Base-by-base conservation (phyloP, 2,888 invertebrate genomes). In the Xanthia togata region DNA sequence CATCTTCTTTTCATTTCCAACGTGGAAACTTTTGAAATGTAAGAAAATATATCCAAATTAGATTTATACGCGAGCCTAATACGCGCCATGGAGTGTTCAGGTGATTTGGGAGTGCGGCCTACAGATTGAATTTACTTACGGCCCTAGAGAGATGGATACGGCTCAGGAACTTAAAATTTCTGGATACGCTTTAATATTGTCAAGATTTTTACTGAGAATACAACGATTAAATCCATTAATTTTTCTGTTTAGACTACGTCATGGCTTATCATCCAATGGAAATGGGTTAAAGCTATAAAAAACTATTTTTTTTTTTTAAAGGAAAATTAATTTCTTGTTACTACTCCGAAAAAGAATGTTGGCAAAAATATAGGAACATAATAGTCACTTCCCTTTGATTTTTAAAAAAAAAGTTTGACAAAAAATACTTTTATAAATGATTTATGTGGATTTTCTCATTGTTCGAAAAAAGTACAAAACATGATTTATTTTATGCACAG, bases 91-190 rank as follows among this genome's bases (percentile, higher is more conserved):
- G 92, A 95, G 95, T 94, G 94, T 95, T 94, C 95, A 92, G 94
- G 94, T 94, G 95, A 94, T 95, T 95, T 94, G 95, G 95, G 95
- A 95, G 91, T 95, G 95, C 93, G 93, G 93, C 92, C 93, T 92
- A 92, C 93, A 93, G 95, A 96, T 96, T 96, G 94, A 96, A 96
- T 96, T 95, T 95, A 92, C 94, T 90, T 91, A 90, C 91, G 90
- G 91, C 93, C 93, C 93, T 86, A 79, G 93, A 93, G 94, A 94
- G 91, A 93, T 90, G 89, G 92, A 92, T 92, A 91, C 90, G 87
- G 70, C 38, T 73, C 57, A 70, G 17, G 63, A 76, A 77, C 67
- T 65, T 75, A 76, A 78, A 79, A 68, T 68, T 57, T 35, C 84
- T 88, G 77, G 85, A 87, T 78, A 72, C 38, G 76, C 38, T 80